Conservation (phyloP, 2,113 vertebrate species). For the Zapornia atra region DNA sequence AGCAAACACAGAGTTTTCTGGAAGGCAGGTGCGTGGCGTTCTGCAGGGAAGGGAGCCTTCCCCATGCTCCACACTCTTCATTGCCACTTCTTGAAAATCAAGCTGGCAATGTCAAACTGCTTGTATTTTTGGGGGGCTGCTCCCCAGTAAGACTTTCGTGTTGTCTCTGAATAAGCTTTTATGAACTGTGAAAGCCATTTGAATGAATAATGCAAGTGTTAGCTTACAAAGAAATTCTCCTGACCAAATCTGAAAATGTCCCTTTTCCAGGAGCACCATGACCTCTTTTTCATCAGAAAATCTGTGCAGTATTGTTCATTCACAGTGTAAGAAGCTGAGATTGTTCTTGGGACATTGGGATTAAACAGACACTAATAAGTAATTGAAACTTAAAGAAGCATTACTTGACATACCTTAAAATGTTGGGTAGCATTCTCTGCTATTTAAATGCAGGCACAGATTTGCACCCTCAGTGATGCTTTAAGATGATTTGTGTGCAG, state of each 20-base stretch:
- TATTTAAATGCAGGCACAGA: neutral
- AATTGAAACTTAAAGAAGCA: neutral
- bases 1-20: neutral
- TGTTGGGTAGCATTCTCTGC: neutral
- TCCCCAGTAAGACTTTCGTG: neutral
- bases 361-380: neutral
- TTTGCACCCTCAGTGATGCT: neutral
- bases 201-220: constrained; percentile 34
- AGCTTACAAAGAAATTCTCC: constrained; percentile 15
- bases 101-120: neutral
- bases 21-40: neutral
- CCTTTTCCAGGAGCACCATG: neutral
- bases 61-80: neutral
- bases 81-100: neutral
- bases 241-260: constrained; percentile 20
- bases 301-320: neutral
- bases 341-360: neutral
- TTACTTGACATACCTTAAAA: neutral
- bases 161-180: constrained; percentile 18
- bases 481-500: neutral
- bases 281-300: neutral
- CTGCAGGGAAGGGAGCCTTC: neutral
- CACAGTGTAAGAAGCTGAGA: neutral
- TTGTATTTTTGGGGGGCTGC: constrained; percentile 1
- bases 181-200: constrained; percentile 4